These are phyloP conservation scores for Xenopus petersii DNA, from an alignment of 2,797 vertebrate genomes.

Conservation along the genomic window DNA sequence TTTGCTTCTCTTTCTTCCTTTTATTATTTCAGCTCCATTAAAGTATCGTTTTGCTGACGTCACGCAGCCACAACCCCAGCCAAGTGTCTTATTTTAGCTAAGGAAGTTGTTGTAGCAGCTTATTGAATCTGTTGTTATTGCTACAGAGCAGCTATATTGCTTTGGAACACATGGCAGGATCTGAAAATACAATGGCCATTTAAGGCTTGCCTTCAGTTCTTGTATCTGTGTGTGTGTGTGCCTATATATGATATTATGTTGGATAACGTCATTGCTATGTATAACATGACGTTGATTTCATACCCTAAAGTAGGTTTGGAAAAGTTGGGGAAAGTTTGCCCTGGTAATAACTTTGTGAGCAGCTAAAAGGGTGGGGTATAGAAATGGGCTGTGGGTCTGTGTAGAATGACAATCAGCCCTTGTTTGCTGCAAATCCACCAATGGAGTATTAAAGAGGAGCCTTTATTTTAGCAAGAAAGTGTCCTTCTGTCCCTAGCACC, in stretches of 20 bases:
- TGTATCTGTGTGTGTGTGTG: too few species aligned
- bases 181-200: too few species aligned
- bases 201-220: too few species aligned
- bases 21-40: conserved; percentile 29
- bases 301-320: background rate
- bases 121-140: too few species aligned
- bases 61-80: conserved; percentile 49
- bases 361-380: conserved; percentile 50
- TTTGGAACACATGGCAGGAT: too few species aligned
- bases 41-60: conserved; percentile 11
- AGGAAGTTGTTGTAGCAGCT: conserved; percentile 61
- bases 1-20: background rate
- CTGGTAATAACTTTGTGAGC: conserved; percentile 55
- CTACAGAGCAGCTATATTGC: too few species aligned
- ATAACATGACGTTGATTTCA: too few species aligned
- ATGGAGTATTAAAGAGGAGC: conserved; percentile 50
- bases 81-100: conserved; percentile 57
- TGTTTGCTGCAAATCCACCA: conserved; percentile 47
- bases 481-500: conserved; percentile 52
- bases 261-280: too few species aligned
- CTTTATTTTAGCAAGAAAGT: conserved; percentile 52
- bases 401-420: conserved; percentile 53
- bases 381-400: conserved; percentile 49
- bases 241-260: too few species aligned
- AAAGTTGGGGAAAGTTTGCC: conserved; percentile 68